Conservation (phyloP, 2,797 vertebrate genomes). For the Rousettus madagascariensis region DNA sequence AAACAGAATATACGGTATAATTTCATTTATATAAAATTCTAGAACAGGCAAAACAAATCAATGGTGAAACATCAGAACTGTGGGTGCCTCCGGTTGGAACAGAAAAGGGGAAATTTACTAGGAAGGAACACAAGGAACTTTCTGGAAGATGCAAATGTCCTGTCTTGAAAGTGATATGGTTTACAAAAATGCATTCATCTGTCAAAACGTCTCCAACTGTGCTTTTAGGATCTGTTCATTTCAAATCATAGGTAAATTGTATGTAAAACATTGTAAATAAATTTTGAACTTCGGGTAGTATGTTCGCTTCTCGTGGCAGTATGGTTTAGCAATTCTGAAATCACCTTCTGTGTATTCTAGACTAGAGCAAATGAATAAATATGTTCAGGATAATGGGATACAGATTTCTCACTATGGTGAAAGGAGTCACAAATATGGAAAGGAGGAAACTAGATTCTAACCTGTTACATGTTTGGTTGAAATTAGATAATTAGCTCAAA, state of each 20-base stretch:
- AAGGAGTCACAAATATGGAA: neutral
- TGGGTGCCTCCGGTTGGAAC: neutral
- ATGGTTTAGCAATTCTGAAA: neutral
- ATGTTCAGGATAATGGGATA: neutral
- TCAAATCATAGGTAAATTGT: neutral
- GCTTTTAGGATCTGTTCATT: neutral
- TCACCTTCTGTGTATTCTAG: neutral
- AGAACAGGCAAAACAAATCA: neutral
- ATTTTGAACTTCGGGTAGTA: neutral
- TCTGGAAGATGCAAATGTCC: neutral
- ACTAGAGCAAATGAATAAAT: neutral
- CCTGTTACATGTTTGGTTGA: neutral
- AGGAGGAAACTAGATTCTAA: neutral
- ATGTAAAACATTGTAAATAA: neutral
- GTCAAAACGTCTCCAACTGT: neutral
- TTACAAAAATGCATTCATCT: neutral
- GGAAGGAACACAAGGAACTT: neutral
- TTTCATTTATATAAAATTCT: neutral
- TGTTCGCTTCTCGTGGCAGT: neutral
- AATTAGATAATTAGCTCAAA: neutral
- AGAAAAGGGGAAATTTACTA: fast-evolving
- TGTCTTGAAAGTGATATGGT: neutral
- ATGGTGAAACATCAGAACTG: neutral
- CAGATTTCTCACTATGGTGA: neutral
- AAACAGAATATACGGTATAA: fast-evolving